Percentiles rank a stretch among this genome's conserved stretches.
These are phyloP conservation scores for Diadophis punctatus DNA, from an alignment of 2,113 vertebrate species.

Conservation along the genomic window DNA sequence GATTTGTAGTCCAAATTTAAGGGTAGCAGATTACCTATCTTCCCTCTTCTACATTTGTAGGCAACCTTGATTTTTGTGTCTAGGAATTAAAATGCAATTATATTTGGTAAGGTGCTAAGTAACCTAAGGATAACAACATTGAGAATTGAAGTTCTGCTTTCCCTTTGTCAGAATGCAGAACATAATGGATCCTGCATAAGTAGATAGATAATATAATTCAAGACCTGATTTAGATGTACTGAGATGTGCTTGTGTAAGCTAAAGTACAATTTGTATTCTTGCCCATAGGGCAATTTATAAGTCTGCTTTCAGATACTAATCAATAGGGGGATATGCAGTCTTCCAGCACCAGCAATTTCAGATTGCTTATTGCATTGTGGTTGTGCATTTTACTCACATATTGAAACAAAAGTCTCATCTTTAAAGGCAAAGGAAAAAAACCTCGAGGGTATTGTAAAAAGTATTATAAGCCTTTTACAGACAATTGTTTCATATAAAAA, in stretches of 20 bases:
- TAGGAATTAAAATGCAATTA: neutral
- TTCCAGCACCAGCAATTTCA: constrained; percentile 16
- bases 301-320: constrained; percentile 57
- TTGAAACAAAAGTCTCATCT: neutral
- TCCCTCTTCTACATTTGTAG: neutral
- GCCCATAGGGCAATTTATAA: constrained; percentile 67
- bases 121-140: neutral
- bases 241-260: constrained; percentile 60
- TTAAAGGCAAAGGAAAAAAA: constrained; percentile 11
- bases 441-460: constrained; percentile 24
- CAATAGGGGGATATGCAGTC: constrained; percentile 54
- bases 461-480: constrained; percentile 11
- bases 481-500: constrained; percentile 12
- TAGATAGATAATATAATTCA: constrained; percentile 37
- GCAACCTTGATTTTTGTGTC: neutral
- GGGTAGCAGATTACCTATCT: neutral
- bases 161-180: neutral
- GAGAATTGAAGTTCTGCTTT: constrained; percentile 21
- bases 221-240: constrained; percentile 65
- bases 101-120: neutral
- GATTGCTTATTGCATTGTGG: neutral
- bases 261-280: constrained; percentile 68
- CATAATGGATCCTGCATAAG: neutral
- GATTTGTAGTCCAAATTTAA: neutral
- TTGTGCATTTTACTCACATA: neutral